A percentile compares a stretch with the other conserved stretches of the same genome.
Evolutionary conservation across 2,113 vertebrate species (phyloP).

Genomic region (Ciconia maguari): DNA sequence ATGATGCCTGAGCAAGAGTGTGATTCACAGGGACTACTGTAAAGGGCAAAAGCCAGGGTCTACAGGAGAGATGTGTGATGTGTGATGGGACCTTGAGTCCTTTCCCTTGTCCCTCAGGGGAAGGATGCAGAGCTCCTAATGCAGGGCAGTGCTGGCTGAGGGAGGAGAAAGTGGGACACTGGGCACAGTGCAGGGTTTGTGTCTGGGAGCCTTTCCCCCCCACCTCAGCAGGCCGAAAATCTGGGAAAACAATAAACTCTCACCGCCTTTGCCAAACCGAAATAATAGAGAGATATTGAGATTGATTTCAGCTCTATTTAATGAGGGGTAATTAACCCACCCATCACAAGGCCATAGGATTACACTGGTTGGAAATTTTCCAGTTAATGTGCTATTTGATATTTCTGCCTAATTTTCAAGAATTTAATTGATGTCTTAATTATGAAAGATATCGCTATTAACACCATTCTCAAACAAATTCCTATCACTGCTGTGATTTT

Average conservation of each 20-base stretch:
- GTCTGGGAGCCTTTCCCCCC: not conserved
- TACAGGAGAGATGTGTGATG: not conserved
- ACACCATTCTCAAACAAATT: not conserved
- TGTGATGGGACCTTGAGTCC: not conserved
- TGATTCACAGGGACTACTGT: not conserved
- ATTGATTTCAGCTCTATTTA: not conserved
- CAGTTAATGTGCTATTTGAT: not conserved
- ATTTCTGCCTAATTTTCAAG: not conserved
- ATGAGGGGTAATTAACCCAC: conserved; percentile 3
- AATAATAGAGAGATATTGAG: not conserved
- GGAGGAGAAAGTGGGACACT: not conserved
- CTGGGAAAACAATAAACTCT: not conserved
- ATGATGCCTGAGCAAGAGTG: not conserved
- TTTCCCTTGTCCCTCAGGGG: not conserved
- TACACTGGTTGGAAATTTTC: not conserved
- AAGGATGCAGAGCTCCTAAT: not conserved
- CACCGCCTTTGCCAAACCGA: not conserved
- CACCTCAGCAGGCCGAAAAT: not conserved
- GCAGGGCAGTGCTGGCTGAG: no score
- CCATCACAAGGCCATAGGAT: not conserved
- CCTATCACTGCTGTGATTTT: not conserved
- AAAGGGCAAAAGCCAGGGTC: not conserved
- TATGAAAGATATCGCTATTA: not conserved
- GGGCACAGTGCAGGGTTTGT: fast-evolving
- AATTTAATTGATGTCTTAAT: conserved; percentile 4